These are phyloP conservation scores for Drosophila sproati DNA, from an alignment of 1,140 invertebrate species.

Conservation along the genomic window DNA sequence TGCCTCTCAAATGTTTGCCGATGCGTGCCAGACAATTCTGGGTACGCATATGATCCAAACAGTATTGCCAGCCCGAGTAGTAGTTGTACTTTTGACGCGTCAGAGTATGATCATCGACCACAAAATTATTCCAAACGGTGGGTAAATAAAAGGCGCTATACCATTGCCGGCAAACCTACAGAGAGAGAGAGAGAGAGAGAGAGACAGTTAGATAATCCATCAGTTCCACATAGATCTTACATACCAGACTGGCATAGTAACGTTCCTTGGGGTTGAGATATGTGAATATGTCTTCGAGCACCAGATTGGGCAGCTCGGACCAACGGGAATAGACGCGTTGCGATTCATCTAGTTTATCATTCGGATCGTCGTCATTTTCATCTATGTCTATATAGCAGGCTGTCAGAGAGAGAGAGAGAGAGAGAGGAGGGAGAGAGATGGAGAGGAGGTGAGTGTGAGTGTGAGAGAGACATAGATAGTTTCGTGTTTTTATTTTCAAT, in stretches of 20 bases:
- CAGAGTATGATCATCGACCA: constrained; percentile 89
- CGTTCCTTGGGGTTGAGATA: constrained; percentile 89
- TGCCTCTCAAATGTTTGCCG: constrained; percentile 88
- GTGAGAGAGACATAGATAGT: too few relatives aligned
- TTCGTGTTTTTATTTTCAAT: not conserved
- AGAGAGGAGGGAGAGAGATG: too few relatives aligned
- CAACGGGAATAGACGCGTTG: constrained; percentile 87
- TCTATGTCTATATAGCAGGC: constrained; percentile 88
- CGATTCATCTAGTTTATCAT: constrained; percentile 64
- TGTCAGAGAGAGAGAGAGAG: constrained; percentile 60
- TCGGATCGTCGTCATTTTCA: constrained; percentile 84
- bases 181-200: too few relatives aligned
- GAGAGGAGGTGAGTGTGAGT: too few relatives aligned
- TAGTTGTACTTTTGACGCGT: constrained; percentile 92
- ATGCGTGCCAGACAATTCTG: constrained; percentile 90
- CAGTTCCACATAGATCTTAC: constrained; percentile 54
- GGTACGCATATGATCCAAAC: constrained; percentile 90
- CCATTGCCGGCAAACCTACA: constrained; percentile 86
- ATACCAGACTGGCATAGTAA: constrained; percentile 91
- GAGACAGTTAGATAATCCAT: too few relatives aligned
- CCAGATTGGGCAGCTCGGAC: constrained; percentile 90
- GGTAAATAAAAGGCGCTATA: constrained; percentile 90
- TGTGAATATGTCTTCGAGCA: constrained; percentile 91
- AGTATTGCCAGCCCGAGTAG: constrained; percentile 93
- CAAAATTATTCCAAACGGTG: constrained; percentile 90